Evolutionary conservation across 2,888 invertebrate species (phyloP).

Genomic region (Alsophila aescularia): DNA sequence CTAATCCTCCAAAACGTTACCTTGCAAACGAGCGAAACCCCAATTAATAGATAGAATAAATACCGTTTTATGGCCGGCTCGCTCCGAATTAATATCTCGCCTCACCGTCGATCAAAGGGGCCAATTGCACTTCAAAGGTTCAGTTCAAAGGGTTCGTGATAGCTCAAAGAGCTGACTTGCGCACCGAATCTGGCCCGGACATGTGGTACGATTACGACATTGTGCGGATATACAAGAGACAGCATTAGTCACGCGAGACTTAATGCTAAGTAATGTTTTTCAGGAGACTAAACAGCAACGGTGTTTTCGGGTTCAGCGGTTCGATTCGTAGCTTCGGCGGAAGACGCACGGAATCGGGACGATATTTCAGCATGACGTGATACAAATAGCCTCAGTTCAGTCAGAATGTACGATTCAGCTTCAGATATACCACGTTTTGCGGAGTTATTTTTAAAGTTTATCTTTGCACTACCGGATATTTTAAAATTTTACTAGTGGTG

Average conservation of each 20-base stretch:
- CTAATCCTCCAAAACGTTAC: neutral
- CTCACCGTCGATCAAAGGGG: conserved; percentile 34
- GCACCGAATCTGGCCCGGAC: conserved; percentile 31
- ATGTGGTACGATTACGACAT: conserved; percentile 27
- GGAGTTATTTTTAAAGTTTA: too few relatives aligned
- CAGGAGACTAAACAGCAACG: neutral
- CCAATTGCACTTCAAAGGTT: conserved; percentile 39
- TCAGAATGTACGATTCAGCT: too few relatives aligned
- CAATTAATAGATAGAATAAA: conserved; percentile 26
- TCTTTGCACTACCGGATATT: too few relatives aligned
- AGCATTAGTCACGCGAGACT: conserved; percentile 17
- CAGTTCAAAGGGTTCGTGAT: conserved; percentile 34
- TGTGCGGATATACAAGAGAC: conserved; percentile 6
- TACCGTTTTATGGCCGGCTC: conserved; percentile 22
- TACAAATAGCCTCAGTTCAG: too few relatives aligned
- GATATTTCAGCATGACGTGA: neutral
- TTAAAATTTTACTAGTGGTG: too few relatives aligned
- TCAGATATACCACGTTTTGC: too few relatives aligned
- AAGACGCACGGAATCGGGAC: neutral
- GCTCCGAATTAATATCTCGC: conserved; percentile 31
- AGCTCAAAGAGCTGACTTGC: conserved; percentile 27
- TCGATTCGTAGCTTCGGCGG: neutral
- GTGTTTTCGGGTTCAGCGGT: conserved; percentile 6
- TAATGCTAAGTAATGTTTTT: conserved; percentile 2
- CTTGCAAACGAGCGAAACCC: neutral